Percentiles rank a stretch among this genome's conserved stretches.
Conservation (phyloP, 2,113 vertebrate species). For the Erpornis zantholeuca region DNA sequence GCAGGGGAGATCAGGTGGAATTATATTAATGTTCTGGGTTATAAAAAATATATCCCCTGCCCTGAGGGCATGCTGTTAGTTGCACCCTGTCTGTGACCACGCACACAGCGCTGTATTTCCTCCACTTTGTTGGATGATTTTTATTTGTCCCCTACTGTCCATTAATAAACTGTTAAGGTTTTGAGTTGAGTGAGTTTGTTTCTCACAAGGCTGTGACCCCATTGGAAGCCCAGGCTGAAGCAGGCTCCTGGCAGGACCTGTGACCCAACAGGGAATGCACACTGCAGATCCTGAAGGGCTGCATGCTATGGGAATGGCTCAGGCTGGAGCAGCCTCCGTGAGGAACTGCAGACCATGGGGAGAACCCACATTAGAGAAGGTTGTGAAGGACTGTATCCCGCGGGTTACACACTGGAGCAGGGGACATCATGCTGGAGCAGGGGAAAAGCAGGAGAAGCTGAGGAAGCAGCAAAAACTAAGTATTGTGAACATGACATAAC, state of each 20-base stretch:
- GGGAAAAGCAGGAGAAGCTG: background rate
- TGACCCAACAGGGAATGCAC: background rate
- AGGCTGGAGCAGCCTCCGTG: rapidly evolving
- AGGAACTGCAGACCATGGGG: background rate
- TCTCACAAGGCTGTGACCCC: background rate
- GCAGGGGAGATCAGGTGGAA: no score
- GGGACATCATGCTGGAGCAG: background rate
- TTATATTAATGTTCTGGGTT: no score
- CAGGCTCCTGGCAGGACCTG: background rate
- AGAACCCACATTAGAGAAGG: background rate
- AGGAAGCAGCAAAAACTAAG: background rate
- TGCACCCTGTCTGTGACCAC: no score
- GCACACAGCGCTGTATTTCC: no score
- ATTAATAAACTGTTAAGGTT: no score
- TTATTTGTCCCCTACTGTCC: no score
- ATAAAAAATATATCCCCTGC: no score
- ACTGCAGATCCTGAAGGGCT: background rate
- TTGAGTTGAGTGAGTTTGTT: no score
- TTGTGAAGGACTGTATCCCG: background rate
- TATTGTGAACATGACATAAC: background rate
- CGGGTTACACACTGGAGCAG: background rate
- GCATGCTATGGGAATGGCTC: background rate
- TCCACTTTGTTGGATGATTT: no score
- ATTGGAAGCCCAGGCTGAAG: background rate
- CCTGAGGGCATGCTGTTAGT: no score